These are phyloP conservation scores for Muscicapa comitata DNA, from an alignment of 2,797 vertebrate genomes.

Conservation along the genomic window DNA sequence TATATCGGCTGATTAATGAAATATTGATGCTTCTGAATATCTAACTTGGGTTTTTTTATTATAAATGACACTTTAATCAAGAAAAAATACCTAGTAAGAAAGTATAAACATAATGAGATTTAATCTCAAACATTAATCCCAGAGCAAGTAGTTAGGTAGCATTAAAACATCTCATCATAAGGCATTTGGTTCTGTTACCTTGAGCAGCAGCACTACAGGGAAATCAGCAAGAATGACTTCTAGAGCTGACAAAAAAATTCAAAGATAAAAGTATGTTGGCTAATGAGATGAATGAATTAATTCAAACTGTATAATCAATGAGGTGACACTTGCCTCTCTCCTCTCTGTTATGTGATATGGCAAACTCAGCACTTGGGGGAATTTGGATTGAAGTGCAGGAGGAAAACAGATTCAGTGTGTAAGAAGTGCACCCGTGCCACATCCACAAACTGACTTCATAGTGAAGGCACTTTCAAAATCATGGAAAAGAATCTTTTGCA, in stretches of 20 bases:
- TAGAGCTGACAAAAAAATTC: not conserved
- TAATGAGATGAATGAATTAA: constrained; percentile 25
- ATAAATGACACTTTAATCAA: not conserved
- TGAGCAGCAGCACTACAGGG: not conserved
- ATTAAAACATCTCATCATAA: not conserved
- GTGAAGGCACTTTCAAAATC: not conserved
- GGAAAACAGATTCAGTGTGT: not conserved
- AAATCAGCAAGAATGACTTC: constrained; percentile 21
- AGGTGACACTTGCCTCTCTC: not conserved
- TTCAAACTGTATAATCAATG: not conserved
- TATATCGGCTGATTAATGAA: not conserved
- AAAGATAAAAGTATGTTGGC: not conserved
- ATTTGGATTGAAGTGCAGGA: not conserved
- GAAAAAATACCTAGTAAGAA: not conserved
- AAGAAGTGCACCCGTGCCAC: not conserved
- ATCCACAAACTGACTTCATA: fast-evolving
- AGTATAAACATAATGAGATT: not conserved
- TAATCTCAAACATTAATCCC: not conserved
- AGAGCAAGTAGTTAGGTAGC: not conserved
- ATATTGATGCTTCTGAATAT: not conserved
- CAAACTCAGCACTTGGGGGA: not conserved
- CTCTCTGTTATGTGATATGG: not conserved
- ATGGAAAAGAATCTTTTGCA: fast-evolving
- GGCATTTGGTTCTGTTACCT: not conserved
- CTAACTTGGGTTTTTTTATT: not conserved